Evolutionary conservation across 2,113 vertebrate genomes (phyloP), one percentile per base, ranked within the genome.

Genomic region (Beaufortia kweichowensis): DNA sequence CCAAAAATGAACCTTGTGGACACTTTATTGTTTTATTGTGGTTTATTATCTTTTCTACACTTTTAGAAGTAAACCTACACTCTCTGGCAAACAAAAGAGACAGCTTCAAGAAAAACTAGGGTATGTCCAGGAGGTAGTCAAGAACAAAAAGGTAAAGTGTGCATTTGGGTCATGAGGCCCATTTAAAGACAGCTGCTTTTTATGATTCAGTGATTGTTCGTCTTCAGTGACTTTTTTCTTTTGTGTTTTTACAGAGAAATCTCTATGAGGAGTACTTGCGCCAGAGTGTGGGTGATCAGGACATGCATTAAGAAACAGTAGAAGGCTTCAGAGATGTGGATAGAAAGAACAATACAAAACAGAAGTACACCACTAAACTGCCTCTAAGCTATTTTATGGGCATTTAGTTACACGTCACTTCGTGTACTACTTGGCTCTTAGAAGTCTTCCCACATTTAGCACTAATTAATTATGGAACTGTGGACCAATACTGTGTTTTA

Each of bases 251-350:
- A 26, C 82, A 94, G 93, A 93, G 91, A 83, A 90, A 87, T 41
- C 87, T 94, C 15, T 94, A 94, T 80, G 92, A 94, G 68, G 93
- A 94, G 19, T 94, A 94, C 76, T 88, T 94, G 19, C 92, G 89
- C 5, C 93, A 94, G 84, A 94, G 93, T 74, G 90, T 94, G 73
- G 91, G 91, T 0, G 93, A 94, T 55, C 91, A 92, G 0, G 93
- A 94, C 81, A 92, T 93, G 90, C 82, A 84, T 84, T 85, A 87
- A 85, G 86, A 74, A 71, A 69, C 0, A 26, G 4, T 14, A 1
- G 4, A 65, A 67, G 41, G 15, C 11, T 17, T 56, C 19, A 14
- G 17, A 9, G 9, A 24, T 35, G 3, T n/a, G 23, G 29, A 63
- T 11, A 17, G 50, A 6, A 67, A 8, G 12, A 69, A 62, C 9